Percentiles rank a stretch among this genome's conserved stretches.
Conservation (phyloP, 2,888 invertebrate species). For the Timema podura region DNA sequence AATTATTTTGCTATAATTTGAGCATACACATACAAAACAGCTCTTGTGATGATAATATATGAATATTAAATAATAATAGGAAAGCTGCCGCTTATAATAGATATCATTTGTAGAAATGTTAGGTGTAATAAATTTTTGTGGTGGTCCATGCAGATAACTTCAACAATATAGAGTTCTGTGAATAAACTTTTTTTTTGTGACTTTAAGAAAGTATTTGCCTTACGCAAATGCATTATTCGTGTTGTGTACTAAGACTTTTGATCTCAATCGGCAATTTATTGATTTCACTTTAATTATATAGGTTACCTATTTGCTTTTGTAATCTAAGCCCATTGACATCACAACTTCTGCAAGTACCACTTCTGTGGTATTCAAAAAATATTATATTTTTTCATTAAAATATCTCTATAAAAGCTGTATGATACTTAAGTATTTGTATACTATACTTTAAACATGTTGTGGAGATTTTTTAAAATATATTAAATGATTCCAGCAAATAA, state of each 20-base stretch:
- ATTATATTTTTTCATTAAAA: neutral
- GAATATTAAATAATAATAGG: no score
- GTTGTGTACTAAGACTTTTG: neutral
- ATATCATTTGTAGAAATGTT: no score
- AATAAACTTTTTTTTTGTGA: no score
- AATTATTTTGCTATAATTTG: no score
- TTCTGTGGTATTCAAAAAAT: slow-evolving; percentile 1
- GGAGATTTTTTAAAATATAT: neutral
- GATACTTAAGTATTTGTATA: neutral
- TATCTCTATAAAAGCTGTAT: neutral
- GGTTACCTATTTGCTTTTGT: neutral
- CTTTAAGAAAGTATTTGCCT: neutral
- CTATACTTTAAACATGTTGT: neutral
- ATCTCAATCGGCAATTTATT: neutral
- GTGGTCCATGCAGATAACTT: no score
- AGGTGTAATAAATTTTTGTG: no score
- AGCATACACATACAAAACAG: no score
- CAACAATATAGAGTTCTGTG: no score
- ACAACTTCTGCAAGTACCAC: neutral
- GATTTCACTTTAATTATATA: neutral
- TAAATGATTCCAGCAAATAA: neutral
- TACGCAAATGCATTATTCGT: neutral
- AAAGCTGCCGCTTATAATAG: no score
- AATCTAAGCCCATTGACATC: neutral
- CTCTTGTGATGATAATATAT: no score